Evolutionary conservation across 2,113 vertebrate species (phyloP).

Genomic region (Syngnathus typhle): DNA sequence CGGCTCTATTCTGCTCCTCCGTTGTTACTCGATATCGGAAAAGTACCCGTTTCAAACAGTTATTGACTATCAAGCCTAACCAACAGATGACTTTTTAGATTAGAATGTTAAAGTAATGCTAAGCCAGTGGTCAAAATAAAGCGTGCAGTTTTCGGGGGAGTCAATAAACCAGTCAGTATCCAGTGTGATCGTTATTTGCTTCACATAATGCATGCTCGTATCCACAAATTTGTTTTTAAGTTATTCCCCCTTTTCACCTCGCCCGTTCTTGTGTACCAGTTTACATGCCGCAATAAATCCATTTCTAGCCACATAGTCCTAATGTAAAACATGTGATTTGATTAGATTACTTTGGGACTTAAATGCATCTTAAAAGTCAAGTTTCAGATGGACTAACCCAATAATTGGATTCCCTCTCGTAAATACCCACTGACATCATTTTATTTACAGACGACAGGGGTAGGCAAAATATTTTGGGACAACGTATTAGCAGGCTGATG

Average conservation of each 20-base stretch:
- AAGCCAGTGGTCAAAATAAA: neutral
- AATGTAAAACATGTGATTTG: neutral
- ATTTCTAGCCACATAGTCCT: neutral
- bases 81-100: neutral
- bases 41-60: too few relatives aligned
- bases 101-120: neutral
- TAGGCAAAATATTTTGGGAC: constrained; percentile 62
- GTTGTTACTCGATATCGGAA: too few relatives aligned
- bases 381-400: neutral
- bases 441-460: constrained; percentile 57
- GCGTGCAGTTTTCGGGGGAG: too few relatives aligned
- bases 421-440: constrained; percentile 12
- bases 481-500: constrained; percentile 58
- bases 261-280: neutral
- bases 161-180: too few relatives aligned
- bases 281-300: neutral
- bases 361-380: neutral
- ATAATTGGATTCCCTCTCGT: constrained; percentile 1
- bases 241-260: neutral
- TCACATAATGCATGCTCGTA: neutral
- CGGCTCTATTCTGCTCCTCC: too few relatives aligned
- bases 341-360: neutral
- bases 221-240: neutral
- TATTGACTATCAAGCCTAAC: neutral
- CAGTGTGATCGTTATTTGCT: too few relatives aligned